Percentiles rank a stretch among this genome's conserved stretches.
Conservation (phyloP, 2,113 vertebrate species). For the Myxocyprinus asiaticus region DNA sequence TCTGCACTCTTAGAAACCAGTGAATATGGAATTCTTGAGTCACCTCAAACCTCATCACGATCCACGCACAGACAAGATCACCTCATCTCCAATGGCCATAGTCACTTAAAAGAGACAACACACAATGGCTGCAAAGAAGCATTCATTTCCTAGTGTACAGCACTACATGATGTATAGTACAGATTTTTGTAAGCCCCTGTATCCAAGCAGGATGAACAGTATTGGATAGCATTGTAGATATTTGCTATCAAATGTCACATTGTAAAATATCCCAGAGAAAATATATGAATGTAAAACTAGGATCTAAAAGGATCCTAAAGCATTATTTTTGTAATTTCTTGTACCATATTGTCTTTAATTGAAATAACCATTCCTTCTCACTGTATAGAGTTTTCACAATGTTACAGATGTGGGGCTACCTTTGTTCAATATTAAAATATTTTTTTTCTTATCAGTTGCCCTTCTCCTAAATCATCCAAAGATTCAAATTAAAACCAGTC, state of each 20-base stretch:
- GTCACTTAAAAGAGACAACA: constrained; percentile 61
- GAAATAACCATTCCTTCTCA: constrained; percentile 81
- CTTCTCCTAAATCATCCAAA: constrained; percentile 45
- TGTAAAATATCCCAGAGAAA: constrained; percentile 27
- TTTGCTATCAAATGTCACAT: constrained; percentile 57
- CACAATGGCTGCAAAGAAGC: constrained; percentile 72
- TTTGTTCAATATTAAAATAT: constrained; percentile 44
- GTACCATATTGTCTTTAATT: constrained; percentile 72
- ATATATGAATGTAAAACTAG: constrained; percentile 64
- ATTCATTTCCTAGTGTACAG: constrained; percentile 70
- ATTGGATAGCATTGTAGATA: constrained; percentile 69
- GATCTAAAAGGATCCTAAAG: constrained; percentile 68
- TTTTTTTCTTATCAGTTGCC: constrained; percentile 13
- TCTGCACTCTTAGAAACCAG: constrained; percentile 66
- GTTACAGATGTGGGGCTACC: constrained; percentile 21
- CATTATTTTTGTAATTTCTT: constrained; percentile 97
- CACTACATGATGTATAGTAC: constrained; percentile 42
- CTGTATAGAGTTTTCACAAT: constrained; percentile 59
- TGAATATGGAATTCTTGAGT: constrained; percentile 69
- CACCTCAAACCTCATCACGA: constrained; percentile 41
- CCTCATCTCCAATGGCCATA: constrained; percentile 71
- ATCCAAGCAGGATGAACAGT: constrained; percentile 65
- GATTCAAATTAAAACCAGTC: constrained; percentile 49
- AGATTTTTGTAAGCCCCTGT: constrained; percentile 56
- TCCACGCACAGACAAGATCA: constrained; percentile 58